A percentile compares a stretch with the other conserved stretches of the same genome.
These are phyloP conservation scores for Lysandra coridon DNA, from an alignment of 2,888 invertebrate species.

Conservation along the genomic window DNA sequence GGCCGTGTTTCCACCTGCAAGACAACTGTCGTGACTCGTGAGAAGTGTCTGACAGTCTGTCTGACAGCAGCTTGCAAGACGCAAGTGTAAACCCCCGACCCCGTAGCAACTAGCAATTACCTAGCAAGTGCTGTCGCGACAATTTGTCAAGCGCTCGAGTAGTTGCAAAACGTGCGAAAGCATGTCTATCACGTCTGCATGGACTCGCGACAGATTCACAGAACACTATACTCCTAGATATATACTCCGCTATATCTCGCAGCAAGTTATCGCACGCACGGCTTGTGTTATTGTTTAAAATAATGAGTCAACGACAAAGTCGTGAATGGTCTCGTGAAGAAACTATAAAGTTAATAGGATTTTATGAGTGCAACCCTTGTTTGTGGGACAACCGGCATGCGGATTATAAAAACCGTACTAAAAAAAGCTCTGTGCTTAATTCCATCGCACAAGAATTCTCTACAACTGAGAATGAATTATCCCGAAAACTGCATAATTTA, in stretches of 20 bases:
- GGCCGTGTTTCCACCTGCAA: too few relatives aligned
- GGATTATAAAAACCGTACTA: conserved; percentile 34
- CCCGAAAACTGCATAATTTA: conserved; percentile 24
- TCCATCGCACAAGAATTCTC: conserved; percentile 27
- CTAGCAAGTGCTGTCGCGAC: too few relatives aligned
- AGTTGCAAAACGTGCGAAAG: too few relatives aligned
- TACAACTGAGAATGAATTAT: conserved; percentile 28
- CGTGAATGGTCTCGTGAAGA: conserved; percentile 32
- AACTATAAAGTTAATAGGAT: conserved; percentile 31
- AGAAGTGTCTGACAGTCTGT: too few relatives aligned
- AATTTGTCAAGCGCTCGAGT: too few relatives aligned
- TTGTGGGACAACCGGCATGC: conserved; percentile 34
- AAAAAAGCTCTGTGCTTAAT: conserved; percentile 32
- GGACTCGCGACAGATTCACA: conserved; percentile 10
- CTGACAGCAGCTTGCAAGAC: too few relatives aligned
- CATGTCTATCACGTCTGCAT: too few relatives aligned
- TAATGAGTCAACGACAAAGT: conserved; percentile 23
- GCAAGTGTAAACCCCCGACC: too few relatives aligned
- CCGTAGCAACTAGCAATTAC: too few relatives aligned
- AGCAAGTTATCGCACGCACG: conserved; percentile 25
- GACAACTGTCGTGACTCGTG: too few relatives aligned
- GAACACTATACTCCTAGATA: too few relatives aligned
- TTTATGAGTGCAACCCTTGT: conserved; percentile 32
- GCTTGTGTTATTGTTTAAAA: conserved; percentile 25
- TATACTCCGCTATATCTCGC: conserved; percentile 21